Base-by-base conservation (phyloP, 2,888 invertebrate genomes). In the Ligdia adustata region DNA sequence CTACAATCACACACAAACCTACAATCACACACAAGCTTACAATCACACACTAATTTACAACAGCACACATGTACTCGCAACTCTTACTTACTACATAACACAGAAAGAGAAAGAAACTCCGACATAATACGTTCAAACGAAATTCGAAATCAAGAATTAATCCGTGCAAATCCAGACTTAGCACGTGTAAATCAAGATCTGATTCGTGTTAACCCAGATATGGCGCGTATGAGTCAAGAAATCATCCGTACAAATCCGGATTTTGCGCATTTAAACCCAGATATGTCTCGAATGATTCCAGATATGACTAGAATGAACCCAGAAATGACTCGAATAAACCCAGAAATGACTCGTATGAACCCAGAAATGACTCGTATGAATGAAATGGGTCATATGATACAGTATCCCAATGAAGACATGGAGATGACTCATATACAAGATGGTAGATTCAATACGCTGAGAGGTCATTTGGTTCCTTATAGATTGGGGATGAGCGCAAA, bases 401-500 rank as follows among this genome's bases (percentile, higher is more conserved):
- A 65, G 2, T 79, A 81, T 29, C 63, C 63, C 0, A 55, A 52
- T 6, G 70, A 68, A 5, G 62, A 64, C 13, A 62, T 65, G 29
- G 71, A 71, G 13, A 62, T 71, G 55, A 53, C 57, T 0, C 62
- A 61, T n/a, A 43, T 71, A 1, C 72, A 67, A 38, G 72, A 72
- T 46, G 69, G 60, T 35, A 79, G 76, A 45, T 87, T 80, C 62
- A 91, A 75, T 38, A 87, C 89, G 0, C 35, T 90, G 53, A 64
- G 90, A 44, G 81, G 92, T 31, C 73, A 92, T 68, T 60, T 92
- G 60, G 85, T 87, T 0, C 85, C 83, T 3, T 87, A 86, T 12
- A 74, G 83, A 12, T 88, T 87, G 39, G 86, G 83, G 0, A 73
- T 83, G 73, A 87, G 86, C 37, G 80, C 80, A 0, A 80, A 77